Evolutionary conservation across 2,888 invertebrate species (phyloP), one percentile per base, ranked within the genome.

Genomic region (Bellardia pandia): DNA sequence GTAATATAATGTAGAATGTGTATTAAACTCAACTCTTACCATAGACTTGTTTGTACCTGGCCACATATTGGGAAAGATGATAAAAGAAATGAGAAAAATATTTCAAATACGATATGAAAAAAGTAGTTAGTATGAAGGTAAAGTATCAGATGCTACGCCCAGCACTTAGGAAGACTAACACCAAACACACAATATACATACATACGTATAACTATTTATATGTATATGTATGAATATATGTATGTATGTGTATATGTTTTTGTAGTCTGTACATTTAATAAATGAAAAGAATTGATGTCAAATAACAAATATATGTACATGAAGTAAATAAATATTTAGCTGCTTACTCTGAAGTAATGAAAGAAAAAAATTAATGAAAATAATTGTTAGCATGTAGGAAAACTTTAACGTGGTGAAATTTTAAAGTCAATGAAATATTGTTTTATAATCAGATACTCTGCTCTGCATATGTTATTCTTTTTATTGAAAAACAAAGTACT

Each of bases 251-350:
- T 23, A 58, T 23, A 48, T 23, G 30, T 45, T 68, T 13, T 11
- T 69, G 33, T 33, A 56, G n/a, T 40, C 53, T 16, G 16, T 58
- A 23, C 33, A 71, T 23, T 23, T 53, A 37, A 56, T 16, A 56
- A 72, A 72, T 72, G 23, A 13, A 42, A 76, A 53, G 51, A 66
- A 53, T 51, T 77, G 42, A 77, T 53, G 83, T 64, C 76, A 76
- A 76, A 62, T 56, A 64, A 51, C 33, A 66, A 81, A 81, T 45
- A 45, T 48, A n/a, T n/a, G n/a, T n/a, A 68, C 13, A 72, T 51
- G 42, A 33, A 69, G 42, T 81, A 82, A 62, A 83, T 83, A 83
- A 83, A 83, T 83, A 83, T 76, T 76, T 71, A 83, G 62, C 82
- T 69, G 51, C 75, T 68, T 68, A 51, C 14, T 53, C 40, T 75